phyloP scores from a whole-genome alignment of 2,797 vertebrate species.

The Rachycentron canadum region DNA sequence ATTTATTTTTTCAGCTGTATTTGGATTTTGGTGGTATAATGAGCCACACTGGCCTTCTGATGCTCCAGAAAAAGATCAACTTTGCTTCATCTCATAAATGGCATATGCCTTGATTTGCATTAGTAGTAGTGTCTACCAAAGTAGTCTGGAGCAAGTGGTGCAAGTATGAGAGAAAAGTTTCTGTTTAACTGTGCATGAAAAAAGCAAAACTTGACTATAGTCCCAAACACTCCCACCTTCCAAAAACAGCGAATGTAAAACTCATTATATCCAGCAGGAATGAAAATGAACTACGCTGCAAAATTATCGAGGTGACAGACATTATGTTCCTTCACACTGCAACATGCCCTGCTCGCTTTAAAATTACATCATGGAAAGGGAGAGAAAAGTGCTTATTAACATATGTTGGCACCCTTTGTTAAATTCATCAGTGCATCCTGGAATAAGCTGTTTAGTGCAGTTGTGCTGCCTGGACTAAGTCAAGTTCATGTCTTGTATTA shows the following conservation, averaged over 20 bases:
- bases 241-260: constrained; percentile 81
- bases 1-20: constrained; percentile 25
- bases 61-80: constrained; percentile 35
- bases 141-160: constrained; percentile 64
- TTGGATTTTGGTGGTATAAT: constrained; percentile 25
- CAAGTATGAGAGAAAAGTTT: constrained; percentile 72
- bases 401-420: constrained; percentile 57
- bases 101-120: constrained; percentile 57
- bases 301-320: constrained; percentile 80
- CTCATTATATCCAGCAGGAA: constrained; percentile 81
- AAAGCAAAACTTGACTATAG: constrained; percentile 63
- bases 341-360: constrained; percentile 64
- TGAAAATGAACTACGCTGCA: constrained; percentile 76
- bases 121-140: constrained; percentile 50
- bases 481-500: constrained; percentile 60
- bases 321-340: constrained; percentile 71
- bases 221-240: constrained; percentile 76
- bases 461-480: constrained; percentile 51
- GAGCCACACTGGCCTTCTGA: constrained; percentile 19
- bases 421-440: constrained; percentile 53
- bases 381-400: constrained; percentile 70
- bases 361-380: constrained; percentile 78
- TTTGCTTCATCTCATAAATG: constrained; percentile 50
- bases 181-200: constrained; percentile 71
- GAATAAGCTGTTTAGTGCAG: constrained; percentile 34